These are phyloP conservation scores for Helostoma temminkii DNA, from an alignment of 2,797 vertebrate genomes.

Conservation along the genomic window DNA sequence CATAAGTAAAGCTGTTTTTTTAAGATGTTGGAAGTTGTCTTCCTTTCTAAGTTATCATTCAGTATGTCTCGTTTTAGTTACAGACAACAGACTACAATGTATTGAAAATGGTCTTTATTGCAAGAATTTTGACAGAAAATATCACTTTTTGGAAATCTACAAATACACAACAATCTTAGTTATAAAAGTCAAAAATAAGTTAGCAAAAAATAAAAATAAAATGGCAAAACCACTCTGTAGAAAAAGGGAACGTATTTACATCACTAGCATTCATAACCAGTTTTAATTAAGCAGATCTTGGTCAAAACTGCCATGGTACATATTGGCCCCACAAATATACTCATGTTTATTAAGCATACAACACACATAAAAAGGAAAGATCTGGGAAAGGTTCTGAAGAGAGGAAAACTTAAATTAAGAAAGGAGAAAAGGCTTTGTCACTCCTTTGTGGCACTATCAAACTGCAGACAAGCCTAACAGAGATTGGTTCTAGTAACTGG, in stretches of 20 bases:
- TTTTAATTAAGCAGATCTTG: constrained; percentile 90
- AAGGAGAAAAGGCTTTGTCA: constrained; percentile 64
- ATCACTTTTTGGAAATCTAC: constrained; percentile 79
- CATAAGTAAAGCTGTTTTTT: constrained; percentile 84
- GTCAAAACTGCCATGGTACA: constrained; percentile 91
- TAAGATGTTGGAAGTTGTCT: constrained; percentile 66
- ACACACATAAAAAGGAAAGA: constrained; percentile 82
- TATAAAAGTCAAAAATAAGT: constrained; percentile 97
- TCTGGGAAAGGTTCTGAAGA: constrained; percentile 76
- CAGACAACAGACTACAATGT: constrained; percentile 19
- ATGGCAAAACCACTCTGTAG: constrained; percentile 93
- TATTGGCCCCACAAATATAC: constrained; percentile 90
- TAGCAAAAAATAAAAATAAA: constrained; percentile 92
- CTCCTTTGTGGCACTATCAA: constrained; percentile 53
- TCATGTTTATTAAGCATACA: constrained; percentile 81
- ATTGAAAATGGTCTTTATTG: constrained; percentile 82
- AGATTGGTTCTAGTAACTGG: constrained; percentile 53
- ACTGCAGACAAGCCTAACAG: constrained; percentile 40
- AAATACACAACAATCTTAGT: constrained; percentile 93
- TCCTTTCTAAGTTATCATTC: constrained; percentile 51
- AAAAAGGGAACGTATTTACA: constrained; percentile 89
- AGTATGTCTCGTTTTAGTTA: background rate
- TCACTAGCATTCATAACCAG: constrained; percentile 77
- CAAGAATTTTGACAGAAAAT: constrained; percentile 73
- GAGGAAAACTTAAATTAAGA: constrained; percentile 81